Percentiles rank a stretch among this genome's conserved stretches.
Conservation (phyloP, 2,113 vertebrate species). For the Rhineura floridana region DNA sequence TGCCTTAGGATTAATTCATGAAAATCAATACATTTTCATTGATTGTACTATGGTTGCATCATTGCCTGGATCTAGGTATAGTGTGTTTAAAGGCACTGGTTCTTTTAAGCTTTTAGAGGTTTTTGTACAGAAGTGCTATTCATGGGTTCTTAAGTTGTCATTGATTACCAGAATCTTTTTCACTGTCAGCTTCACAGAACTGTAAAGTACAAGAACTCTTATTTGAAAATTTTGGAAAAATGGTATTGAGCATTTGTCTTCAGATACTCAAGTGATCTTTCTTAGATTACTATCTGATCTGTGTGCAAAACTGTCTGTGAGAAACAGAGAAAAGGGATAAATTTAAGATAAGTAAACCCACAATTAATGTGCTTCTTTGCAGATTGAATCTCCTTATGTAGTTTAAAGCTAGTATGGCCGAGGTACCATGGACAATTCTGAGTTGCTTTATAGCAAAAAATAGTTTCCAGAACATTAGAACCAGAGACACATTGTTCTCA, state of each 20-base stretch:
- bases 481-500: background rate
- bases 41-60: background rate
- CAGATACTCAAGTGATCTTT: background rate
- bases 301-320: background rate
- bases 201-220: background rate
- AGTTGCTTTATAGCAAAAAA: background rate
- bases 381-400: background rate
- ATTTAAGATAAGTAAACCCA: background rate
- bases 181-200: background rate
- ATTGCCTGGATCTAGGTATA: background rate
- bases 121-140: background rate
- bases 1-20: constrained; percentile 9
- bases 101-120: constrained; percentile 2
- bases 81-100: constrained; percentile 1
- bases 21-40: constrained; percentile 14
- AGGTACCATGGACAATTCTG: background rate
- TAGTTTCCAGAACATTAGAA: background rate
- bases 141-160: background rate
- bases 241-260: background rate
- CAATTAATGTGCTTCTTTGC: background rate
- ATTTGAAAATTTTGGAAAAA: background rate
- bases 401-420: background rate
- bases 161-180: background rate
- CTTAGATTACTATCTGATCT: background rate
- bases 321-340: background rate